Base-by-base conservation (phyloP, 2,797 vertebrate species). In the Oophaga sylvatica region DNA sequence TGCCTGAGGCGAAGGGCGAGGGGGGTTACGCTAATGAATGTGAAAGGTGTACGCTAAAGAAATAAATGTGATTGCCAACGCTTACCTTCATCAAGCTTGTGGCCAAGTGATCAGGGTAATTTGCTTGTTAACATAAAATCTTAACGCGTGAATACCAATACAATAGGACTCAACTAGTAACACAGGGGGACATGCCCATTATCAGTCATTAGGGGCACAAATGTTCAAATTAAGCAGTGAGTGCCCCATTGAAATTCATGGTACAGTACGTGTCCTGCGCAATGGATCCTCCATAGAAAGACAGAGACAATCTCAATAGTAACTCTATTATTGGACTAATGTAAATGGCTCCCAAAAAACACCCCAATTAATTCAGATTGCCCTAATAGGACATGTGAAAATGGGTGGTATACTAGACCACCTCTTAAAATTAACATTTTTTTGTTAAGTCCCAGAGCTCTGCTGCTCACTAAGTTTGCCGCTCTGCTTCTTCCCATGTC, bases 21-120 rank as follows among this genome's bases (percentile, higher is more conserved):
- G 56, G 48, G 85, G 79, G 86, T 67, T 81, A 35, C n/a, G 57
- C 60, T 87, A 59, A 67, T 87, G 67, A 65, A 82, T 82, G 68
- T 48, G 57, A 71, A 73, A 81, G 80, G 68, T 82, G 80, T 35
- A 59, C 75, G 81, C 80, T 31, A n/a, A 1, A 35, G n/a, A 48
- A 59, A 59, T 35, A 22, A 67, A 75, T 82, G 57, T 76, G 80
- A 81, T 67, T 73, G 77, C 17, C 35, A 15, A 26, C 22, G 22
- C 31, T 81, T 87, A 75, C 80, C 62, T 19, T 41, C 78, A 60
- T 73, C 78, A 35, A 60, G 68, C 78, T 79, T 2, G 41, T 15
- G 65, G 31, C 19, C 19, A 60, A 22, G 57, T 35, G 19, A 22
- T 63, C 53, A 63, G 26, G 68, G n/a, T 63, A 48, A 65, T 62